Evolutionary conservation across 2,113 vertebrate genomes (phyloP).

Genomic region (Eulemur rufifrons): DNA sequence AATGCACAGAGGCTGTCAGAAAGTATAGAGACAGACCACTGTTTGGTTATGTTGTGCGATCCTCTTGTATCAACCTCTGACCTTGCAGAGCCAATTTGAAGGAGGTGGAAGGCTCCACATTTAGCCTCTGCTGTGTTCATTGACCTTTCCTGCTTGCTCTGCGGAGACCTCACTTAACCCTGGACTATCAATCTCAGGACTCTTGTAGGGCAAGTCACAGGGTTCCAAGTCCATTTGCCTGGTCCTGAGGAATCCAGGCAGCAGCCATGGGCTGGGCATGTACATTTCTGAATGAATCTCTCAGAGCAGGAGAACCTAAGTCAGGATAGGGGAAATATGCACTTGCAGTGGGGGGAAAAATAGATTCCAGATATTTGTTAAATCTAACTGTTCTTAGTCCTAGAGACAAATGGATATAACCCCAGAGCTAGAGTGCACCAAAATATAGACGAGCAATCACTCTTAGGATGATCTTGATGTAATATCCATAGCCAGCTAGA

Average conservation of each 20-base stretch:
- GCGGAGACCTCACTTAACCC: constrained; percentile 2
- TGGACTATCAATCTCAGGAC: not conserved
- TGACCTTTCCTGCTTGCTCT: not conserved
- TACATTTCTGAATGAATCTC: not conserved
- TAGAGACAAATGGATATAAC: not conserved
- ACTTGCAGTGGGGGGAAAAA: not conserved
- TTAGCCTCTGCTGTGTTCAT: not conserved
- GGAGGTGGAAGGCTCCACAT: not conserved
- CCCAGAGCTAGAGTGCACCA: not conserved
- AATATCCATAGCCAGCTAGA: not conserved
- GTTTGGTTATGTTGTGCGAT: not conserved
- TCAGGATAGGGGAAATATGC: not conserved
- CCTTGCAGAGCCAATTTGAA: not conserved
- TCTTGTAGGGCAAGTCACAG: not conserved
- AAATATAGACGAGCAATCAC: not conserved
- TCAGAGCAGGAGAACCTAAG: not conserved
- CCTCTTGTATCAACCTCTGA: not conserved
- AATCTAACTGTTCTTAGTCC: not conserved
- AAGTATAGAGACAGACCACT: not conserved
- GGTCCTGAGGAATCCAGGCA: not conserved
- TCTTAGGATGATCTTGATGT: not conserved
- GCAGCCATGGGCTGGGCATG: too few relatives aligned
- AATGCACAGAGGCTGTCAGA: not conserved
- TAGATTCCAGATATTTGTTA: not conserved
- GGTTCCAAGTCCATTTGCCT: not conserved